Percentiles rank a stretch among this genome's conserved stretches.
These are phyloP conservation scores for Mormoops blainvillei DNA, from an alignment of 2,113 vertebrate species.

Conservation along the genomic window DNA sequence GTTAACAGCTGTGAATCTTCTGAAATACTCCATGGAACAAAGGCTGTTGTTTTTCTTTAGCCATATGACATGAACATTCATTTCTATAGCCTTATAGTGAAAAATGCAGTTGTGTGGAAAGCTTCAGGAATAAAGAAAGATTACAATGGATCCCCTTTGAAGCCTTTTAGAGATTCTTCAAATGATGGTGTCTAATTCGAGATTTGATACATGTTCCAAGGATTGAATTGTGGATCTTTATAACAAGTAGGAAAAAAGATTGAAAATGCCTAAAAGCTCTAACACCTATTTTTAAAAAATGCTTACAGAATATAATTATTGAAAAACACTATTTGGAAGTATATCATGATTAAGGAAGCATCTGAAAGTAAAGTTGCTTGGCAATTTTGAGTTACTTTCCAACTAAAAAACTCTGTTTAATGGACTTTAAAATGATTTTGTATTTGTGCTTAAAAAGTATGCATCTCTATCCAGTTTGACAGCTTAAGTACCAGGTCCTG, in stretches of 20 bases:
- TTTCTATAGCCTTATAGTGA: constrained; percentile 11
- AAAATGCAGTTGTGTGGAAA: constrained; percentile 11
- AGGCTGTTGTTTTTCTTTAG: constrained; percentile 31
- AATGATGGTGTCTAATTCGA: constrained; percentile 37
- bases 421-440: constrained; percentile 57
- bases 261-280: constrained; percentile 27
- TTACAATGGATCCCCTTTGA: constrained; percentile 27
- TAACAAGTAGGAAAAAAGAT: constrained; percentile 8
- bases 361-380: constrained; percentile 45
- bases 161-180: constrained; percentile 45
- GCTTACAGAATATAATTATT: constrained; percentile 48
- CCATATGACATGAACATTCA: constrained; percentile 17
- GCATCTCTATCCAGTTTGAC: constrained; percentile 37
- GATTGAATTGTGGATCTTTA: constrained; percentile 17
- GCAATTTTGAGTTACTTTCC: constrained; percentile 54
- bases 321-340: constrained; percentile 50
- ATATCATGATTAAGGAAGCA: constrained; percentile 34
- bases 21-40: constrained; percentile 17
- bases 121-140: constrained; percentile 38
- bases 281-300: neutral
- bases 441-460: constrained; percentile 45
- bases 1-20: constrained; percentile 33
- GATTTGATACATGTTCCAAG: constrained; percentile 38
- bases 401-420: constrained; percentile 41
- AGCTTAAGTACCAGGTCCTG: constrained; percentile 47